phyloP scores from a whole-genome alignment of 1,140 invertebrate species.

The Drosophila arizonae region DNA sequence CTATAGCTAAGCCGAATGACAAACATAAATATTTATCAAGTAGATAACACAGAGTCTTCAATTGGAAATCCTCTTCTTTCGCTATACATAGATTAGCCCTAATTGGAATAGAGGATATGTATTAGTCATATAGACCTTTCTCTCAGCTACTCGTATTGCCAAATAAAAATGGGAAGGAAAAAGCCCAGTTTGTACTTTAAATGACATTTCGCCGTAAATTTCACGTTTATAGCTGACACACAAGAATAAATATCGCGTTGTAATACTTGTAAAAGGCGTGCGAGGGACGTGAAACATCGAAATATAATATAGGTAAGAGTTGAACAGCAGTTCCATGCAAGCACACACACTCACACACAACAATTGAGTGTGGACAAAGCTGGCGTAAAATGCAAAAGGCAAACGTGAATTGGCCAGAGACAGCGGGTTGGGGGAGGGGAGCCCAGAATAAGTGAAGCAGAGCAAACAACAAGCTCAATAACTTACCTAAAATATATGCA shows the following conservation, averaged over 20 bases:
- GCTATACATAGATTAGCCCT: not conserved
- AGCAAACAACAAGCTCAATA: slow-evolving; percentile 1
- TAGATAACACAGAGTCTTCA: no score
- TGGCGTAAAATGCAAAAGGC: slow-evolving; percentile 57
- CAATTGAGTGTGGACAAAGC: slow-evolving; percentile 23
- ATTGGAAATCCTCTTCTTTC: no score
- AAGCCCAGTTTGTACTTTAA: slow-evolving; percentile 73
- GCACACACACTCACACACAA: slow-evolving; percentile 14
- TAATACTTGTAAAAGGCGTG: slow-evolving; percentile 35
- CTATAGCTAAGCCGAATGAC: no score
- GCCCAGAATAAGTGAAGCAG: not conserved
- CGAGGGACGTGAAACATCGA: slow-evolving; percentile 28
- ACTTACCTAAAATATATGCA: not conserved
- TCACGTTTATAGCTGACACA: slow-evolving; percentile 80
- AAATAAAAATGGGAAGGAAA: slow-evolving; percentile 6
- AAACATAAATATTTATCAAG: no score
- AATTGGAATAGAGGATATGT: slow-evolving; percentile 7
- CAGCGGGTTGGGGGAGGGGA: not conserved
- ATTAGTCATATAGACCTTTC: not conserved
- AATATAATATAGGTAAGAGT: slow-evolving; percentile 40
- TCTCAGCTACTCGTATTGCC: slow-evolving; percentile 40
- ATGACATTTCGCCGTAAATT: slow-evolving; percentile 81
- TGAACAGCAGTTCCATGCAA: slow-evolving; percentile 18
- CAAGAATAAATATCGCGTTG: slow-evolving; percentile 74
- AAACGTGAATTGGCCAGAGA: not conserved